Base-by-base conservation (phyloP, 2,888 invertebrate species). In the Acronicta leporina region DNA sequence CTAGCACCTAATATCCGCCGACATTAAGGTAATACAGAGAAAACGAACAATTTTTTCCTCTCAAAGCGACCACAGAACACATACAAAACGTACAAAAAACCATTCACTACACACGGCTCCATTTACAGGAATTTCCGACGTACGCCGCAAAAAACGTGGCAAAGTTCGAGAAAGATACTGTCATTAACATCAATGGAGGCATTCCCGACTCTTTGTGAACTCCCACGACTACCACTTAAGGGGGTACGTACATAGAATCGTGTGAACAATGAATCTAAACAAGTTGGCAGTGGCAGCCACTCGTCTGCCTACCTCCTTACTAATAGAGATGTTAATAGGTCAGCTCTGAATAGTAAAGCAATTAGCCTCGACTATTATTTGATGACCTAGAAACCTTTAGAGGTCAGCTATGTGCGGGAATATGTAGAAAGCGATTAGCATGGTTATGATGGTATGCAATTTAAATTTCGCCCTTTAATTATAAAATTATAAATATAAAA, bases 121-220 rank as follows among this genome's bases (percentile, higher is more conserved):
- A 72, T 75, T n/a, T 73, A 62, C 54, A 15, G 25, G 3, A 11
- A 68, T 48, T 60, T 66, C 71, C 62, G 59, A 61, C 64, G 65
- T 59, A 60, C 45, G 52, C 65, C 64, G 33, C 68, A 80, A 80
- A 84, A n/a, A 85, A 83, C 82, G 82, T 80, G 74, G 62, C 68
- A 46, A 71, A 69, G 57, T 64, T 68, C 63, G 61, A 72, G 77
- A 78, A 75, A 77, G 77, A 82, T 84, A 83, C 83, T 87, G 83
- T 80, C 85, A 85, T 87, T 87, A 84, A 78, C 80, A 77, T 75
- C 73, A 79, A 84, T 82, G 78, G 73, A 66, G 70, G 73, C 77
- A 71, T 80, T 80, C 63, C 67, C 46, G 35, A 48, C 25, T 33
- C 66, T 76, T 74, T 73, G 75, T 72, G 38, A 43, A 58, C 53